Evolutionary conservation across 2,888 invertebrate genomes (phyloP).

Genomic region (Agrochola circellaris): DNA sequence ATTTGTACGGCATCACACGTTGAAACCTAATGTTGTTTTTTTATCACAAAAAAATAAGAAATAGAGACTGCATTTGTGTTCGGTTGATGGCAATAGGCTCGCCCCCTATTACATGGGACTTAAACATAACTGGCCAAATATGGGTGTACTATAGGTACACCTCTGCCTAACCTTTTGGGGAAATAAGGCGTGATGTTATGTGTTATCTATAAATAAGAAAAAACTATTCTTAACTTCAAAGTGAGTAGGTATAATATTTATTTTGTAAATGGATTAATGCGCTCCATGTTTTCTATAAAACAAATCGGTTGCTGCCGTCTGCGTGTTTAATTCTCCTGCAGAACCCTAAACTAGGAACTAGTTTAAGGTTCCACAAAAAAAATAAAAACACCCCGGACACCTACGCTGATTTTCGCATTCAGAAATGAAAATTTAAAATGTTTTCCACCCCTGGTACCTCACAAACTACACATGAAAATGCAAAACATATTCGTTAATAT

Average conservation of each 20-base stretch:
- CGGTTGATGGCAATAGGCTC: too few relatives aligned
- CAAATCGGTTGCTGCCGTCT: not conserved
- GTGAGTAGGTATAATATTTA: not conserved
- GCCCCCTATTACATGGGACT: too few relatives aligned
- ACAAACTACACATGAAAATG: slow-evolving; percentile 30
- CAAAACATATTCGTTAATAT: slow-evolving; percentile 14
- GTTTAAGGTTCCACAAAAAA: not conserved
- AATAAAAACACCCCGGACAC: not conserved
- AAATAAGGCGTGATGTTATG: too few relatives aligned
- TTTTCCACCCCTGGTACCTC: slow-evolving; percentile 24
- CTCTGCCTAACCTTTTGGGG: too few relatives aligned
- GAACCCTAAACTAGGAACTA: not conserved
- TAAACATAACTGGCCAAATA: too few relatives aligned
- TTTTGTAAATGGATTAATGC: not conserved
- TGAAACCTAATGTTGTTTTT: not conserved
- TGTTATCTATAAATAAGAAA: too few relatives aligned
- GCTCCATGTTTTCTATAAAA: not conserved
- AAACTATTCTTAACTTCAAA: not conserved
- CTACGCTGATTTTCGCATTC: slow-evolving; percentile 15
- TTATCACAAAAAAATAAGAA: not conserved
- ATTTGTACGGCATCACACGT: not conserved
- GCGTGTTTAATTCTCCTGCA: not conserved
- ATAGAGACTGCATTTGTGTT: too few relatives aligned
- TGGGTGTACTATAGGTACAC: too few relatives aligned
- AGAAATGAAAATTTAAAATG: slow-evolving; percentile 30